phyloP scores from a whole-genome alignment of 2,888 invertebrate species.

The Heliconius ethilla region DNA sequence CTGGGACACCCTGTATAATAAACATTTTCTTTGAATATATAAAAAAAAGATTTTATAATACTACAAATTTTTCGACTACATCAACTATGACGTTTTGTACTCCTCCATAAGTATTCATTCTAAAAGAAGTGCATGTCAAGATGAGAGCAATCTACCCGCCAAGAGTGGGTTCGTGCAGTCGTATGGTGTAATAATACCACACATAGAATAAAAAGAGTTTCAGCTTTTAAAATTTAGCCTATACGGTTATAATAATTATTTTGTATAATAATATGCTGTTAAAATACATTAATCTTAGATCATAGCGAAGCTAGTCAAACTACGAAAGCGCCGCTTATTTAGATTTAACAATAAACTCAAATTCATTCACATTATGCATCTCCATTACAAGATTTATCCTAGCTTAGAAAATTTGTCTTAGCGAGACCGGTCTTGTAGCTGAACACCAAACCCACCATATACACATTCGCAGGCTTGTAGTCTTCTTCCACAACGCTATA shows the following conservation, averaged over 20 bases:
- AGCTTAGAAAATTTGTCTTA: neutral
- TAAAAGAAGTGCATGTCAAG: constrained; percentile 20
- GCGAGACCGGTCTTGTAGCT: neutral
- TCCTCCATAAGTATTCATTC: constrained; percentile 6
- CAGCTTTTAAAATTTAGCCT: too few relatives aligned
- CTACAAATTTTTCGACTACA: neutral
- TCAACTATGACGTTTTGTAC: neutral
- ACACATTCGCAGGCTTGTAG: neutral
- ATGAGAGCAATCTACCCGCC: constrained; percentile 21
- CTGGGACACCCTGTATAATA: too few relatives aligned
- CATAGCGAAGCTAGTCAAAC: neutral
- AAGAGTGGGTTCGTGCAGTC: constrained; percentile 11
- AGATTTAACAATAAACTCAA: neutral
- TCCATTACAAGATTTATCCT: neutral
- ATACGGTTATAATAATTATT: neutral
- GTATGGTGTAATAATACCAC: neutral
- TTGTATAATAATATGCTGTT: neutral
- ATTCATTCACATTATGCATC: constrained; percentile 3
- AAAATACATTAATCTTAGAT: neutral
- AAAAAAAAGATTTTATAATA: neutral
- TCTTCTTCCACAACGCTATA: neutral
- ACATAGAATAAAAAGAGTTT: neutral
- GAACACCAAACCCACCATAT: neutral
- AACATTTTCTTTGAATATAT: too few relatives aligned
- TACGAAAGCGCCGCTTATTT: neutral